Base-by-base conservation (phyloP, 2,113 vertebrate genomes). In the Anarhynchus alexandrinus region DNA sequence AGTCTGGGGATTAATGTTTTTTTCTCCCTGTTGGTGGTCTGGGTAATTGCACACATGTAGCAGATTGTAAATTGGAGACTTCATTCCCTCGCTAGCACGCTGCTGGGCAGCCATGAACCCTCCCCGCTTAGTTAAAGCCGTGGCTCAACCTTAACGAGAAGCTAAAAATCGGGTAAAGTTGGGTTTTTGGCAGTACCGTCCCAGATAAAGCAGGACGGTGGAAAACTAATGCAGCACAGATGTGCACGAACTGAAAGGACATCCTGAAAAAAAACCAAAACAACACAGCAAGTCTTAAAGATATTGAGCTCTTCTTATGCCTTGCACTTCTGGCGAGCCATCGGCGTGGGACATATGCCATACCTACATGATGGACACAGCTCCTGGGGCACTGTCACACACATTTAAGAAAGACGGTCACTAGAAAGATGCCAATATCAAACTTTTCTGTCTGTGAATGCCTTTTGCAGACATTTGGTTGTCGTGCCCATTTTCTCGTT, bases 1-100 rank as follows among this genome's bases (percentile, higher is more conserved):
- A 97, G 96, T 78, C 82, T 78, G 70, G 93, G 94, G 98, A 96
- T 97, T 98, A 96, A 97, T 97, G 81, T 59, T 97, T 92, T 94
- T 96, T 84, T 93, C 84, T 97, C 97, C 94, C 98, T 2, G n/a
- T 95, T 97, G 98, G 98, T 98, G 98, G 98, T 98, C 98, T 96
- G 76, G 81, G 90, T 97, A 98, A 98, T 98, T 98, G 97, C 96
- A 97, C 96, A 97, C 95, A 98, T 97, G 93, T 73, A 97, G 95
- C 69, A 96, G 96, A 97, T 86, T 98, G 97, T 98, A 98, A 98
- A 98, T 71, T 93, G 91, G 94, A 97, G 96, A 91, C 97, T 94
- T 73, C 93, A 83, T 91, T 97, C 96, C 93, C 96, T 90, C 47
- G 12, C 94, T 92, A 96, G 94, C 95, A 47, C 14, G 52, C 94